Base-by-base conservation (phyloP, 2,113 vertebrate species). In the Morone saxatilis region DNA sequence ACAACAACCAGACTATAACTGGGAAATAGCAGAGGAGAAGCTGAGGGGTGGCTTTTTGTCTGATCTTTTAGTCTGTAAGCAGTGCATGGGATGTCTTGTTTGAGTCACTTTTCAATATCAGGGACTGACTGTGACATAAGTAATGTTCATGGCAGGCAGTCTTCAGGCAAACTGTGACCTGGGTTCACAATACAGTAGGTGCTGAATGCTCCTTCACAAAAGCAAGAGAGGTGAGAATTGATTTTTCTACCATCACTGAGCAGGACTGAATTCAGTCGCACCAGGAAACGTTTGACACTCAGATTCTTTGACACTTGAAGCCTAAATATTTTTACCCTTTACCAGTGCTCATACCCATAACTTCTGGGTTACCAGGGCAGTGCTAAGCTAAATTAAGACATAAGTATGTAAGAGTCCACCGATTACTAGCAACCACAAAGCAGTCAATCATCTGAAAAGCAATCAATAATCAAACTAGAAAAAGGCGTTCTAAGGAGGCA, bases 51-150 rank as follows among this genome's bases (percentile, higher is more conserved):
- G 62, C 41, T 45, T 51, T 70, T 54, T 31, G 14, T 54, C 54
- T 59, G n/a, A 74, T 74, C 10, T 74, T 20, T 62, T 3, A 25
- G 7, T 53, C 59, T 71, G 36, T 51, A 45, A 65, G 45, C 41
- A 22, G 45, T 20, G 71, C 59, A 56, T 12, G 36, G 47, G 66
- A 25, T 66, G 77, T 31, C 56, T 70, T 31, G 54, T 74, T 53
- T 67, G 54, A 61, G 36, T 70, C 62, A n/a, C 54, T 31, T 68
- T 78, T 80, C 78, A 71, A 36, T 56, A 57, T 56, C 40, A 60
- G 59, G 45, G 65, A 48, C 51, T 22, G 31, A 31, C 31, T 43
- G 73, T 31, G 67, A 56, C 63, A 59, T 6, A 40, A 53, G 62
- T 63, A 1, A 17, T 25, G 56, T 61, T 69, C 19, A 45, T 36